Percentiles rank a stretch among this genome's conserved stretches.
phyloP scores from a whole-genome alignment of 2,888 invertebrate species.

The Trichogramma dendrolimi region DNA sequence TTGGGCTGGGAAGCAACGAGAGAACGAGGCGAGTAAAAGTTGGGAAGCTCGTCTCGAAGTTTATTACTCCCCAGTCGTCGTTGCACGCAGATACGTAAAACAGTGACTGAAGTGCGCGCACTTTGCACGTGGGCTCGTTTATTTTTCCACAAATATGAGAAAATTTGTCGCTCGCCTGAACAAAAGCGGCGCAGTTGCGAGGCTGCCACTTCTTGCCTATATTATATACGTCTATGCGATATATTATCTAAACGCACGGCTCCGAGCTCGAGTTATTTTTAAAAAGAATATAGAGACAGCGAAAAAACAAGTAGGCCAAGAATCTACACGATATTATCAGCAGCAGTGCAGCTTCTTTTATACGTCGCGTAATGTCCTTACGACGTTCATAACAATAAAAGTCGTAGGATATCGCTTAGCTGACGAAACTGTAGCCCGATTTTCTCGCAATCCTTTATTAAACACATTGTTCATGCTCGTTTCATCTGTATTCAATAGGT shows the following conservation, averaged over 20 bases:
- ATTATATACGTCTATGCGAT: too few species aligned
- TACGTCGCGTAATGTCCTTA: constrained; percentile 16
- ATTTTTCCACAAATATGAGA: constrained; percentile 18
- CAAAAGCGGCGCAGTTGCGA: constrained; percentile 18
- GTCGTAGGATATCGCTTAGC: constrained; percentile 2
- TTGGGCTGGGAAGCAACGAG: constrained; percentile 11
- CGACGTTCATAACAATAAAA: constrained; percentile 27
- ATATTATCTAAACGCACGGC: too few species aligned
- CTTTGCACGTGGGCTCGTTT: constrained; percentile 4
- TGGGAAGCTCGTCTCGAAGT: constrained; percentile 25
- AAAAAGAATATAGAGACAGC: too few species aligned
- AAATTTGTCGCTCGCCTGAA: constrained; percentile 27
- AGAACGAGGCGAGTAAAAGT: constrained; percentile 7
- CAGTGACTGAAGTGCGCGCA: constrained; percentile 4
- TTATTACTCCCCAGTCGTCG: constrained; percentile 29
- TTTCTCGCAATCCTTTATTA: too few species aligned
- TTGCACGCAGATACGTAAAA: background rate
- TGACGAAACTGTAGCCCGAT: constrained; percentile 8
- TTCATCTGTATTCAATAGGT: too few species aligned
- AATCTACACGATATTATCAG: too few species aligned
- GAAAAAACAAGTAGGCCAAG: too few species aligned
- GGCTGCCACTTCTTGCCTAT: background rate
- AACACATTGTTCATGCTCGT: too few species aligned
- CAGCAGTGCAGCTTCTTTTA: too few species aligned
- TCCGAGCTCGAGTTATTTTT: too few species aligned